Evolutionary conservation across 2,888 invertebrate species (phyloP).

Genomic region (Endotricha flammealis): DNA sequence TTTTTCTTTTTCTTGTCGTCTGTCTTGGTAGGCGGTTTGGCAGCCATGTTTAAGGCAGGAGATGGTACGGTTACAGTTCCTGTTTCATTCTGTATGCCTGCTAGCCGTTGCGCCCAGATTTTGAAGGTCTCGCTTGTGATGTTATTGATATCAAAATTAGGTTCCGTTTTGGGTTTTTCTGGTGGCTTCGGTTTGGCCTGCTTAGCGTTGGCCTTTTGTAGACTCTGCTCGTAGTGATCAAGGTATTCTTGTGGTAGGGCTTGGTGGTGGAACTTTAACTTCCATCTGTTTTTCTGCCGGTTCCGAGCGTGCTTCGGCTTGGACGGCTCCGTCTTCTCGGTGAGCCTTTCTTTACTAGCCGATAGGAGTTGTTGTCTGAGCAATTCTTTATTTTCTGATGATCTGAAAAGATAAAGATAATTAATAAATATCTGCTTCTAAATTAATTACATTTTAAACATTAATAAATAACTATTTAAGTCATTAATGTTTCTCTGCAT

Average conservation of each 20-base stretch:
- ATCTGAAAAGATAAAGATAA: constrained; percentile 55
- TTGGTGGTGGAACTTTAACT: constrained; percentile 89
- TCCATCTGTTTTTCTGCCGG: constrained; percentile 83
- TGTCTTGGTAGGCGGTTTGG: constrained; percentile 36
- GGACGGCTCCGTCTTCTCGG: constrained; percentile 47
- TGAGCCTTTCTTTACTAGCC: constrained; percentile 56
- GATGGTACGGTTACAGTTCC: constrained; percentile 42
- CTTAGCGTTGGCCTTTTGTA: constrained; percentile 73
- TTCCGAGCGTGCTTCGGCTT: constrained; percentile 56
- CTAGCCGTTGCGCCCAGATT: constrained; percentile 86
- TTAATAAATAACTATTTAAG: too few relatives aligned
- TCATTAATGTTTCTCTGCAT: too few relatives aligned
- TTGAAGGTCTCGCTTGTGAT: constrained; percentile 82
- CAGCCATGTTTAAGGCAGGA: constrained; percentile 39
- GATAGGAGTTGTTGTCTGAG: constrained; percentile 64
- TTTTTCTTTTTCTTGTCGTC: constrained; percentile 59
- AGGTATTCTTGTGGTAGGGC: constrained; percentile 87
- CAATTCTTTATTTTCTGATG: constrained; percentile 65
- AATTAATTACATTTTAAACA: too few relatives aligned
- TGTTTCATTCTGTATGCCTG: constrained; percentile 82
- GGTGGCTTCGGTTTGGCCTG: constrained; percentile 40
- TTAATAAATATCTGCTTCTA: too few relatives aligned
- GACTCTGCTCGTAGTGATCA: constrained; percentile 86
- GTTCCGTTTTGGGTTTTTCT: constrained; percentile 58
- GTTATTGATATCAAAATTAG: constrained; percentile 53